phyloP scores from a whole-genome alignment of 2,888 invertebrate species.

The Troides oblongomaculatus region DNA sequence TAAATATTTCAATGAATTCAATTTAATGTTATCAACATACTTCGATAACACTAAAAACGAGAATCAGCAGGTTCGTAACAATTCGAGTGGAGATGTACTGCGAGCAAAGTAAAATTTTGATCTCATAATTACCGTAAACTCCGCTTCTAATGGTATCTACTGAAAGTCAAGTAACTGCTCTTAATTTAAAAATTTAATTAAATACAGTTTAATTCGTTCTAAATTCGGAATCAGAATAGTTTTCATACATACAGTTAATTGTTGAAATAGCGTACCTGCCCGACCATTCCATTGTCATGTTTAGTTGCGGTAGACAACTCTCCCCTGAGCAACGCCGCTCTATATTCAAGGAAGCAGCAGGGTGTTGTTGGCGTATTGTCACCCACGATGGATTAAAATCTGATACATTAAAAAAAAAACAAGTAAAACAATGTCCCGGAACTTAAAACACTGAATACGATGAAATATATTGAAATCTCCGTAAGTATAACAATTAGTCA shows the following conservation, averaged over 20 bases:
- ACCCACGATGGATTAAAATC: conserved; percentile 47
- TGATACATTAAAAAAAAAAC: conserved; percentile 31
- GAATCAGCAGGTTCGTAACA: no score
- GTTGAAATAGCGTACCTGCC: conserved; percentile 33
- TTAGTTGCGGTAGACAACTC: conserved; percentile 48
- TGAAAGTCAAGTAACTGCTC: background rate
- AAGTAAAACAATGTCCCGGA: no score
- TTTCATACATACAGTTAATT: background rate
- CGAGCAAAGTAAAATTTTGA: no score
- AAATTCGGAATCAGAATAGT: background rate
- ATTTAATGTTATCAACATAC: no score
- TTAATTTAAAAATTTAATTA: no score
- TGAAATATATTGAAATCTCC: no score
- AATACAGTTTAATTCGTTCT: background rate
- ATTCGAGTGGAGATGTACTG: no score
- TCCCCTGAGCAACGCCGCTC: conserved; percentile 41
- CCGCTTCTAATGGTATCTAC: no score
- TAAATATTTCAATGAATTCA: no score
- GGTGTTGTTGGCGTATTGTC: conserved; percentile 41
- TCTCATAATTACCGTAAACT: no score
- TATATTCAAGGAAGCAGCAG: conserved; percentile 32
- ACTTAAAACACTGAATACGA: no score
- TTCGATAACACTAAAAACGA: no score
- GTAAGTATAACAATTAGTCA: background rate
- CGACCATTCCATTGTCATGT: conserved; percentile 41